phyloP scores from a whole-genome alignment of 2,113 vertebrate species.

The Melospiza georgiana region DNA sequence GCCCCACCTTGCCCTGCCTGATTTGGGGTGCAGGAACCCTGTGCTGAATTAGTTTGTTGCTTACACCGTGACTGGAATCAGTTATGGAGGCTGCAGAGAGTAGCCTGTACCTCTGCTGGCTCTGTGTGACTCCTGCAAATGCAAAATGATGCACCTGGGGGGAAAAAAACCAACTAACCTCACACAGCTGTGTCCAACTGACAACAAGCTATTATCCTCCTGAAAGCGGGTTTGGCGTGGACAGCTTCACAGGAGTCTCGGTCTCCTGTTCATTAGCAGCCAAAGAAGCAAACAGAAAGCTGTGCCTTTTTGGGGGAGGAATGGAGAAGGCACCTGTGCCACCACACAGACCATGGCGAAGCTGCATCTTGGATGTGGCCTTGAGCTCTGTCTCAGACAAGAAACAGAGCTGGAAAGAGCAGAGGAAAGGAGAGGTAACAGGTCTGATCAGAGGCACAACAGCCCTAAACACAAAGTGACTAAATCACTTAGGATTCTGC shows the following conservation, averaged over 20 bases:
- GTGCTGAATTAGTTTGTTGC: neutral
- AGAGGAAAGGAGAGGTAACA: neutral
- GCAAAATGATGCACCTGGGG: neutral
- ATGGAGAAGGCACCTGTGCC: neutral
- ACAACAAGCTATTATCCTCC: neutral
- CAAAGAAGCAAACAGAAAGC: neutral
- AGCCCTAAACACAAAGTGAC: neutral
- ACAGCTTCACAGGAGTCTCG: neutral
- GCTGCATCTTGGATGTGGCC: rapidly evolving
- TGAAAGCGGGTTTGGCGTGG: neutral
- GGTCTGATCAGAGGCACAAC: neutral
- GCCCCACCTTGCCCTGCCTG: neutral
- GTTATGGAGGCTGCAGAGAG: neutral
- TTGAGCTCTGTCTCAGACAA: neutral
- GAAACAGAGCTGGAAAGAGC: neutral
- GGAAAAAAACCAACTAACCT: neutral
- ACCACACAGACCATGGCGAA: rapidly evolving
- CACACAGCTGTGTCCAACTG: neutral
- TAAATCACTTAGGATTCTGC: neutral
- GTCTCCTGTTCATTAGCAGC: neutral
- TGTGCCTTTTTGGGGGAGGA: neutral
- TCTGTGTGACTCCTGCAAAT: neutral
- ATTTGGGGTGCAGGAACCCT: neutral
- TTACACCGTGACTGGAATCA: neutral
- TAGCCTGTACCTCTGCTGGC: neutral